Percentiles rank a stretch among this genome's conserved stretches.
Evolutionary conservation across 1,140 invertebrate genomes (phyloP).

Genomic region (Formica selysi): DNA sequence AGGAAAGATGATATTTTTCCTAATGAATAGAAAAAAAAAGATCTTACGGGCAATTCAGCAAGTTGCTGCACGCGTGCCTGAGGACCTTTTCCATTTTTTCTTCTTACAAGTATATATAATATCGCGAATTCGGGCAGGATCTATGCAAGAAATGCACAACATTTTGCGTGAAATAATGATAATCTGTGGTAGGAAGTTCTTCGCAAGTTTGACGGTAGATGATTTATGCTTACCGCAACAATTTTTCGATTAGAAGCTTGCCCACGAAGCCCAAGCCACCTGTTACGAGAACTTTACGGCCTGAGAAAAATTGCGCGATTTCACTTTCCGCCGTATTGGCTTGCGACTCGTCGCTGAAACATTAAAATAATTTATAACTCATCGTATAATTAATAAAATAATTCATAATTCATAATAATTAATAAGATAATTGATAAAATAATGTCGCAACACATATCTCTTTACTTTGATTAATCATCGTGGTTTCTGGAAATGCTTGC

Average conservation of each 20-base stretch:
- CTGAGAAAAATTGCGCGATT: constrained; percentile 39
- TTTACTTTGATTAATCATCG: not conserved
- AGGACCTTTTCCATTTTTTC: constrained; percentile 90
- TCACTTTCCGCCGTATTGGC: not conserved
- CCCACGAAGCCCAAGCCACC: not conserved
- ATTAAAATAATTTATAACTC: not conserved
- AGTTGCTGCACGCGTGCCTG: constrained; percentile 87
- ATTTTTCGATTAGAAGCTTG: constrained; percentile 24
- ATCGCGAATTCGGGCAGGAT: constrained; percentile 90
- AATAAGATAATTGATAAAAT: not conserved
- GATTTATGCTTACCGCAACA: constrained; percentile 22
- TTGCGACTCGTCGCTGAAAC: not conserved
- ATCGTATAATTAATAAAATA: not conserved
- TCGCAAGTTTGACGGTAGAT: not conserved
- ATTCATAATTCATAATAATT: not conserved
- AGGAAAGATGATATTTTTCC: not conserved
- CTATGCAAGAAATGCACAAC: constrained; percentile 76
- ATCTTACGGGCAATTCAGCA: constrained; percentile 87
- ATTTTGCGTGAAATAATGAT: constrained; percentile 6
- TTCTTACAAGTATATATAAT: constrained; percentile 90
- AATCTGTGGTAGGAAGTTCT: not conserved
- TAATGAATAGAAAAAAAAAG: not conserved
- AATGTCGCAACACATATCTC: not conserved
- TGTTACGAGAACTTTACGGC: constrained; percentile 1
- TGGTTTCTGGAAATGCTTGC: not conserved